A percentile compares a stretch with the other conserved stretches of the same genome.
Evolutionary conservation across 2,888 invertebrate species (phyloP).

Genomic region (Petrolisthes cinctipes): DNA sequence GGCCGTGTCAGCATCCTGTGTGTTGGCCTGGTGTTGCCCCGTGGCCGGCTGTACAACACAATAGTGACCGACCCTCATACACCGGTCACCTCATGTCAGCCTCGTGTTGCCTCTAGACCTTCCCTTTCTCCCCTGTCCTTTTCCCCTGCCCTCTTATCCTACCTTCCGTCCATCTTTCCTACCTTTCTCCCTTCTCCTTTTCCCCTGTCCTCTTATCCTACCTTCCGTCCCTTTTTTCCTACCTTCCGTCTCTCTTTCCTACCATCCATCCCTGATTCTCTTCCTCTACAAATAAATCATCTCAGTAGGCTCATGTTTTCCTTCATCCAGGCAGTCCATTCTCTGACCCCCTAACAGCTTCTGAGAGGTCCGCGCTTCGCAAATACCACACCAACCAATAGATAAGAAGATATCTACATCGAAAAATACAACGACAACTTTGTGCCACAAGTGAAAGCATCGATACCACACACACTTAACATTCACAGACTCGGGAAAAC

Average conservation of each 20-base stretch:
- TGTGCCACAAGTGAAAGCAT: no score
- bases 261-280: not conserved
- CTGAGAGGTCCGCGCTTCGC: no score
- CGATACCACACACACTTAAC: not conserved
- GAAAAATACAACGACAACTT: no score
- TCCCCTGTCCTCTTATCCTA: not conserved
- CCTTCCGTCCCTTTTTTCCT: not conserved
- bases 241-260: not conserved
- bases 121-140: not conserved
- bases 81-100: not conserved
- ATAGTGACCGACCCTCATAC: no score
- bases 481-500: no score
- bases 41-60: no score
- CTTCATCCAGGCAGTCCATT: not conserved
- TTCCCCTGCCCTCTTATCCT: not conserved
- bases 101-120: not conserved
- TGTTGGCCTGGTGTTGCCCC: not conserved
- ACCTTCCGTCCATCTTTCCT: not conserved
- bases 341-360: no score
- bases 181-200: not conserved
- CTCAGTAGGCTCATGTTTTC: not conserved
- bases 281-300: not conserved
- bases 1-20: not conserved
- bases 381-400: no score
- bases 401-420: no score